phyloP scores from a whole-genome alignment of 2,888 invertebrate genomes.

The Drosophila mimica region DNA sequence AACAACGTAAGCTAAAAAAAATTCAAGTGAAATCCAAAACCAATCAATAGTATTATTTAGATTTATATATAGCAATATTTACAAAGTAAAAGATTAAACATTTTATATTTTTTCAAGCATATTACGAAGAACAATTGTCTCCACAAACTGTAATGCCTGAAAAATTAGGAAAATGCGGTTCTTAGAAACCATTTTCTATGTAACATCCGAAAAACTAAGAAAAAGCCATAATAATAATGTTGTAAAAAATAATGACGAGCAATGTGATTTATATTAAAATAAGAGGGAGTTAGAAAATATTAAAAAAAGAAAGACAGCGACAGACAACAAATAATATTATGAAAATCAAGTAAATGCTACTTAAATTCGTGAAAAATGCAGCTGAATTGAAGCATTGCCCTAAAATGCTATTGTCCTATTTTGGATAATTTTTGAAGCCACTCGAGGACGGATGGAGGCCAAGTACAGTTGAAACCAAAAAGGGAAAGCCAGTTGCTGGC shows the following conservation, averaged over 20 bases:
- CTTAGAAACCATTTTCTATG: too few species aligned
- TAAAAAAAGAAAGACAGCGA: too few species aligned
- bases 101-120: neutral
- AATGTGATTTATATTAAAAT: neutral
- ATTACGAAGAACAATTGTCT: neutral
- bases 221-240: neutral
- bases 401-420: neutral
- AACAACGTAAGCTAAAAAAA: neutral
- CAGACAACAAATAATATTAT: neutral
- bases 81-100: neutral
- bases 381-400: neutral
- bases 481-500: slow-evolving; percentile 7
- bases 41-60: neutral
- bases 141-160: too few species aligned
- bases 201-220: neutral
- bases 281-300: neutral
- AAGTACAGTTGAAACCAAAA: slow-evolving; percentile 36
- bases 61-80: neutral
- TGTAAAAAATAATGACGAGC: neutral
- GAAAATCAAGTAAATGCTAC: neutral
- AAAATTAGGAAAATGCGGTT: too few species aligned
- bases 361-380: neutral
- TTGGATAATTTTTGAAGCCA: neutral
- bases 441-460: neutral
- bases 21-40: neutral